Base-by-base conservation (phyloP, 2,888 invertebrate genomes). In the Pocota personata region DNA sequence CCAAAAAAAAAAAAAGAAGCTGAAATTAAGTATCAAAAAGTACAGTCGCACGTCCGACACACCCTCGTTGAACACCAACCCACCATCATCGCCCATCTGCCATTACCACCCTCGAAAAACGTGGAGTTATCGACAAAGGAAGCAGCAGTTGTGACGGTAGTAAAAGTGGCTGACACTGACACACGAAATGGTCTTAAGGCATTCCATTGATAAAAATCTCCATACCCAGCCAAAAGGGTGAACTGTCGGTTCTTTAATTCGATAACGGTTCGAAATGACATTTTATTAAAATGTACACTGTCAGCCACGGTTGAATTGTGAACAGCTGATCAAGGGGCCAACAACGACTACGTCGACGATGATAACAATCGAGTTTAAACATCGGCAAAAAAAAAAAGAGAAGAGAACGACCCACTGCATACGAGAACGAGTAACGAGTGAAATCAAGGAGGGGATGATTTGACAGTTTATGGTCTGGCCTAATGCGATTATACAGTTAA, bases 401-500 rank as follows among this genome's bases (percentile, higher is more conserved):
- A 24, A 24, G 4, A 24, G 8, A 32, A 40, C 55, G 43, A 32
- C 8, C 32, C 35, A 27, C 5, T 48, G 14, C 62, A 37, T 46
- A 71, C 35, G 37, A 19, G 8, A 19, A 40, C 21, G 52, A 37
- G 27, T 57, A n/a, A 52, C 60, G 57, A 71, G 24, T 19, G 32
- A 48, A 50, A 71, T 58, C 64, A 64, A 55, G 57, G 50, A 66
- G 69, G 84, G 80, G 64, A 64, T 75, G 84, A 71, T 76, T 84
- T 80, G 84, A 80, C 79, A 79, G 77, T 84, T 84, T 76, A 84
- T 75, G 79, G 75, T 69, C 67, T 69, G 83, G 67, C 67, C 69
- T 84, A 84, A 84, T 84, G 84, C 80, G 84, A 84, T 84, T 84
- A 84, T 84, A 80, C 80, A 80, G 80, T 84, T 75, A 84, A 84